Evolutionary conservation across 1,140 invertebrate species (phyloP), one percentile per base, ranked within the genome.

Genomic region (Psix sp.): DNA sequence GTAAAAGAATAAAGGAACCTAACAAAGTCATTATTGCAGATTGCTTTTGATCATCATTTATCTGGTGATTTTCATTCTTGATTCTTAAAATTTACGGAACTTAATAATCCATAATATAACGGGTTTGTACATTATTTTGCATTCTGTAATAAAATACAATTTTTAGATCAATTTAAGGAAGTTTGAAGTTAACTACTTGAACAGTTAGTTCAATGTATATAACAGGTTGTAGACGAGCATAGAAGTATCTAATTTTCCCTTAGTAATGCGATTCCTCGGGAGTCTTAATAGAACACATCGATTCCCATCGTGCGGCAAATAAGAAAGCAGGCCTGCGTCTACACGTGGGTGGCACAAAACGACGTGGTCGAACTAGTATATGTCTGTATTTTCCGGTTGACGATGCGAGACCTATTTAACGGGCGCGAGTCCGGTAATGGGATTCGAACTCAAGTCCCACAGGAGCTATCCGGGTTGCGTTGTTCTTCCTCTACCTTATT

Each of bases 341-440:
- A 72, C 66, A 68, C 54, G 70, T 76, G 71, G 74, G 62, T 70
- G 59, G 67, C 56, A 74, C 57, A 71, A 77, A 71, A 63, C 56
- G 71, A 40, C 40, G 68, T 72, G 75, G 73, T 74, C 63, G 67
- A 72, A 77, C 71, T 66, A 72, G 63, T 78, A 71, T 78, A 74
- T 79, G 79, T 81, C 79, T 86, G 84, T 85, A 87, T 87, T 87
- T 87, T 87, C 84, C 81, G 86, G 85, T 87, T 84, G 86, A 84
- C 86, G 86, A 87, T 86, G 86, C 86, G 84, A 86, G 80, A 87
- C 86, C 86, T 87, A 87, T 87, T 87, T 87, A 87, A 87, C 86
- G 86, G 84, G 80, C 82, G 84, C 85, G 86, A 86, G 85, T 87
- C 83, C 85, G 84, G 86, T 87, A 87, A 87, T 87, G 86, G 84